These are phyloP conservation scores for Gambusia holbrooki DNA, from an alignment of 2,113 vertebrate species.

Conservation along the genomic window DNA sequence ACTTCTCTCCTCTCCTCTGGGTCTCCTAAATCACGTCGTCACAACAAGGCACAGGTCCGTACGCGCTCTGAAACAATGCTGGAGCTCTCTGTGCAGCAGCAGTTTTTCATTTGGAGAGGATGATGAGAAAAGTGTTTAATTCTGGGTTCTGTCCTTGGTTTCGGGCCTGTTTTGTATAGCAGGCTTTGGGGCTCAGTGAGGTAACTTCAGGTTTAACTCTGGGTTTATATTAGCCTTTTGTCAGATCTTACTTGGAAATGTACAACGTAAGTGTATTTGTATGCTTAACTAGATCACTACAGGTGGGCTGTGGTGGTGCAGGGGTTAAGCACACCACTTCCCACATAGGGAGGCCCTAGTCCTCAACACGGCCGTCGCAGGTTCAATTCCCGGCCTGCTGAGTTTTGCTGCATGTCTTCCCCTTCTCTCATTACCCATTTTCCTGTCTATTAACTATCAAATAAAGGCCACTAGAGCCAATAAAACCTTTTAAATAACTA, in stretches of 20 bases:
- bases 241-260: neutral
- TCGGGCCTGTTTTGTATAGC: neutral
- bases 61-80: neutral
- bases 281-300: no score
- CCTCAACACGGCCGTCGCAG: no score
- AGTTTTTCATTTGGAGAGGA: neutral
- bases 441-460: no score
- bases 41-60: neutral
- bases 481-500: no score
- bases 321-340: no score
- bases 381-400: no score
- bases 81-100: neutral
- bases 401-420: no score
- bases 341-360: no score
- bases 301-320: no score
- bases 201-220: slow-evolving; percentile 2
- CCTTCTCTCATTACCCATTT: no score
- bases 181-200: neutral
- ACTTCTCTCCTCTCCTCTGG: slow-evolving; percentile 9
- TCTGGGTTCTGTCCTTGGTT: neutral
- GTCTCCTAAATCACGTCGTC: neutral
- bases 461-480: no score
- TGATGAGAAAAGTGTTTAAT: neutral
- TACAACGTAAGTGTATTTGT: no score
- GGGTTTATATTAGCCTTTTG: neutral